Evolutionary conservation across 2,113 vertebrate species (phyloP).

Genomic region (Elaphurus davidianus): DNA sequence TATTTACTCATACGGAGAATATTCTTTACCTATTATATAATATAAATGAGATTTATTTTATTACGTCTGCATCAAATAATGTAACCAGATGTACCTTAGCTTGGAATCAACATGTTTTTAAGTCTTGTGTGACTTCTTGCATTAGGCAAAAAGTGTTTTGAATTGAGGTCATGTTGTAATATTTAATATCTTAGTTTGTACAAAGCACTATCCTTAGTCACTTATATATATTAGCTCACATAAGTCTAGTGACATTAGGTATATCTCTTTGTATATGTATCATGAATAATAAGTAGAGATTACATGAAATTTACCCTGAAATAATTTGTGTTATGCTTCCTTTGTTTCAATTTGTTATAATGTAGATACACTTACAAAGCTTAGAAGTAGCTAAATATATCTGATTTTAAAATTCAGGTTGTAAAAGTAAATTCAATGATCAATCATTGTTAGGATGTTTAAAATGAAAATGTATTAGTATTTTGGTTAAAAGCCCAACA

Average conservation of each 20-base stretch:
- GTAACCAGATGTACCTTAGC: neutral
- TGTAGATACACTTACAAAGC: neutral
- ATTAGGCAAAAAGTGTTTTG: neutral
- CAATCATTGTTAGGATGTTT: neutral
- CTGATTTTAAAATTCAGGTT: neutral
- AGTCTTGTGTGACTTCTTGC: neutral
- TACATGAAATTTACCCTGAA: neutral
- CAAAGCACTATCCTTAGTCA: neutral
- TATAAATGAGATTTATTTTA: neutral
- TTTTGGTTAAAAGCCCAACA: constrained; percentile 29
- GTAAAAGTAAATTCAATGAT: neutral
- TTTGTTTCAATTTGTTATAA: neutral
- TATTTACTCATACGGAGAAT: neutral
- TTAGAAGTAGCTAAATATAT: neutral
- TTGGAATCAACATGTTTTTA: neutral
- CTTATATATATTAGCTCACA: neutral
- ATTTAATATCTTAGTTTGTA: neutral
- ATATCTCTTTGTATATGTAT: neutral
- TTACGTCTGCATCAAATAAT: neutral
- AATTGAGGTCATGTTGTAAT: neutral
- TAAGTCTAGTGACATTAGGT: neutral
- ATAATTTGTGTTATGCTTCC: neutral
- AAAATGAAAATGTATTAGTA: neutral
- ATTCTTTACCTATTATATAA: neutral
- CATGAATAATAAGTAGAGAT: neutral